Percentiles rank a stretch among this genome's conserved stretches.
These are phyloP conservation scores for Polydrusus tereticollis DNA, from an alignment of 2,888 invertebrate genomes.

Conservation along the genomic window DNA sequence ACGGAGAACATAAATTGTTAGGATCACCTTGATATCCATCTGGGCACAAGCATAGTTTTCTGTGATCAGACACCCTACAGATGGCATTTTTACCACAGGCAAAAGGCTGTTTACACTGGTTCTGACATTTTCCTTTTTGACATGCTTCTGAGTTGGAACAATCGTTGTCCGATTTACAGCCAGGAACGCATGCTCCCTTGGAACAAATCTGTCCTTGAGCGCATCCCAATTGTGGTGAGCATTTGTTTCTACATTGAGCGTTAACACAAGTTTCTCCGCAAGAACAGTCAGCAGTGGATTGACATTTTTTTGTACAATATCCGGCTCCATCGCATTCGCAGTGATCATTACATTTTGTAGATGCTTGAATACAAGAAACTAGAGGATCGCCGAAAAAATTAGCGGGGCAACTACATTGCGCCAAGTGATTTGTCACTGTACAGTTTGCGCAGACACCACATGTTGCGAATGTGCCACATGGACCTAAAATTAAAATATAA, in stretches of 20 bases:
- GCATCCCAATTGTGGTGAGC: conserved; percentile 78
- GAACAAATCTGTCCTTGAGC: conserved; percentile 82
- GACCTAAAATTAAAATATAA: conserved; percentile 70
- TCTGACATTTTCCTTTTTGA: conserved; percentile 76
- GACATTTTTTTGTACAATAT: conserved; percentile 82
- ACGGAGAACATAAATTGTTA: conserved; percentile 78
- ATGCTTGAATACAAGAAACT: conserved; percentile 81
- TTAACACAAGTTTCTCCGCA: conserved; percentile 85
- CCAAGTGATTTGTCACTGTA: conserved; percentile 84
- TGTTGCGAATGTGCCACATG: conserved; percentile 79
- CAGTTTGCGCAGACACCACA: conserved; percentile 90
- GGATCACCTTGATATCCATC: conserved; percentile 89
- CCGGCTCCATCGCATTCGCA: conserved; percentile 87
- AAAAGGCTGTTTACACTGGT: conserved; percentile 76
- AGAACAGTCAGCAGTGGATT: conserved; percentile 76
- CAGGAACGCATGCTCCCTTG: conserved; percentile 80
- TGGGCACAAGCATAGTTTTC: conserved; percentile 88
- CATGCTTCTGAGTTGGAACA: conserved; percentile 85
- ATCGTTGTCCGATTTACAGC: conserved; percentile 84
- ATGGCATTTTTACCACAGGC: conserved; percentile 87
- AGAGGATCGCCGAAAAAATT: conserved; percentile 87
- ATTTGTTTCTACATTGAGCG: conserved; percentile 81
- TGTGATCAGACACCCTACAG: conserved; percentile 84
- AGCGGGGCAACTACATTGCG: conserved; percentile 87
- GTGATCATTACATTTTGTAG: conserved; percentile 78